Base-by-base conservation (phyloP, 2,797 vertebrate species). In the Channa striata region DNA sequence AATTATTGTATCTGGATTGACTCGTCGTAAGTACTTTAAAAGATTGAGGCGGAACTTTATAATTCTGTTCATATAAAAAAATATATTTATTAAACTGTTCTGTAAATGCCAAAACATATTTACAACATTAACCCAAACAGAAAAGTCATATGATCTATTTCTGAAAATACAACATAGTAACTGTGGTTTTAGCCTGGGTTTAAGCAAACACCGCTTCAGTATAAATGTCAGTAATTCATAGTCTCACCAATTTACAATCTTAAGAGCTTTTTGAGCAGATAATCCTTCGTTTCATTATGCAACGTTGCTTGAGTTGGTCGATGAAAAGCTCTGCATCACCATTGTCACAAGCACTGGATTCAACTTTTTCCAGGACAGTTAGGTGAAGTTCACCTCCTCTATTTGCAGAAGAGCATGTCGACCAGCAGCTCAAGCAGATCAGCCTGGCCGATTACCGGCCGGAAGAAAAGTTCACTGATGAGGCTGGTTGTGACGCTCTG, bases 401-500 rank as follows among this genome's bases (percentile, higher is more conserved):
- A 93, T 78, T 89, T 92, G 77, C 14, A 86, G 84, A 95, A 93
- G 51, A 99, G 93, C 96, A 97, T 97, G 72, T 97, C 96, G 0
- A 83, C 85, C 5, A 98, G 84, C 49, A 99, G 92, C 72, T 95
- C 93, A 3, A 94, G 59, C 10, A 99, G 95, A 66, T 96, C 94
- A 0, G 93, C 72, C 6, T 93, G 91, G 37, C 97, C 97, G 7
- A 97, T 96, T 80, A 99, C 9, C 0, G 96, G 95, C 40, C 96
- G 88, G 88, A 99, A 97, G 91, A 99, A 97, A 37, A 99, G 96
- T 47, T 96, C 95, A 0, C 92, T 93, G 83, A 99, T 84, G 63
- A 98, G 93, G 25, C 85, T 34, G 0, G 95, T 91, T 0, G 96
- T 94, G 78, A 97, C 91, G 54, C 94, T 93, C 58, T 95, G 95